These are phyloP conservation scores for Uria lomvia DNA, from an alignment of 2,113 vertebrate species.

Conservation along the genomic window DNA sequence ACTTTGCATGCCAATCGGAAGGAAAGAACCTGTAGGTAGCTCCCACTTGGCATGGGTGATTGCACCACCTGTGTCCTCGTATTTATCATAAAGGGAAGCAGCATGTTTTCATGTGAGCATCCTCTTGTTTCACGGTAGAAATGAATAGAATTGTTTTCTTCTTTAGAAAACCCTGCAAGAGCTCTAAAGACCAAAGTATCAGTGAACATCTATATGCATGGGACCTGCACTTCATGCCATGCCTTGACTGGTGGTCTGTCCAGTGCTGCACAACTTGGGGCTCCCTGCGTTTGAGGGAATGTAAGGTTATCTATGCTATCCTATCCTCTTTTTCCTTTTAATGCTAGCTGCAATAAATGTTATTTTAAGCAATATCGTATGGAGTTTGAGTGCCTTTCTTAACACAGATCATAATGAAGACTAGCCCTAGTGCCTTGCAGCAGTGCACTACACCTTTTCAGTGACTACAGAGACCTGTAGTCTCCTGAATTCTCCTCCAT, in stretches of 20 bases:
- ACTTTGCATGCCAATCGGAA: rapidly evolving
- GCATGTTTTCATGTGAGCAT: background rate
- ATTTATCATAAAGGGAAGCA: background rate
- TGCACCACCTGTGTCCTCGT: background rate
- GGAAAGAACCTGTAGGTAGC: background rate
- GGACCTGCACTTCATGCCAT: background rate
- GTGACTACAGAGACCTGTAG: background rate
- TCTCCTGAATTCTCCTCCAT: background rate
- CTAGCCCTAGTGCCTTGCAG: background rate
- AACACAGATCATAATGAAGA: background rate
- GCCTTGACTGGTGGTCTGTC: background rate
- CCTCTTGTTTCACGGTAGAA: background rate
- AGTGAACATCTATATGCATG: background rate
- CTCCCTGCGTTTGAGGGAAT: background rate
- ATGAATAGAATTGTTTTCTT: background rate
- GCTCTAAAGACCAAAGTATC: background rate
- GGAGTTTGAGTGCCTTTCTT: background rate
- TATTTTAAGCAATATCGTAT: background rate
- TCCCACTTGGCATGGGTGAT: background rate
- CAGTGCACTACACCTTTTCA: background rate
- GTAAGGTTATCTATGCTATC: background rate
- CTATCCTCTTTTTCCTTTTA: background rate
- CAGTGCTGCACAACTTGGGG: background rate
- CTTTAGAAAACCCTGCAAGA: background rate
- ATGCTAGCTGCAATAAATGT: background rate